Percentiles rank a stretch among this genome's conserved stretches.
These are phyloP conservation scores for Odontomachus brunneus DNA, from an alignment of 1,140 invertebrate species.

Conservation along the genomic window DNA sequence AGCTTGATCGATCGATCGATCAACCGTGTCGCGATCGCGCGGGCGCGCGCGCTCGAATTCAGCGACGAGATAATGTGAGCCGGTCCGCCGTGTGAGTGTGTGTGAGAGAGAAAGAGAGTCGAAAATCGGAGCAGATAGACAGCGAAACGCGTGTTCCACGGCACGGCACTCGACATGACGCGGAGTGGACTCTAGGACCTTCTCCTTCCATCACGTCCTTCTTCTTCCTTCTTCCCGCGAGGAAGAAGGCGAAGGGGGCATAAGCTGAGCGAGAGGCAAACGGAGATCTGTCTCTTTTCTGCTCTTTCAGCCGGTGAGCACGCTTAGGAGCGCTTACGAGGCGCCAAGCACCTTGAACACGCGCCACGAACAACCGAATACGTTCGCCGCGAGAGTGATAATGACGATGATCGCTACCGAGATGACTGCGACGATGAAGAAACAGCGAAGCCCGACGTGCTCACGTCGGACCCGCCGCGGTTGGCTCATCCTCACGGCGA, in stretches of 20 bases:
- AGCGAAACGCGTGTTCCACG: no score
- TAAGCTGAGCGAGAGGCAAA: neutral
- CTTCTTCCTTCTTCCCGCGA: neutral
- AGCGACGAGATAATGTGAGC: constrained; percentile 3
- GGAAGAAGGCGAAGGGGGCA: neutral
- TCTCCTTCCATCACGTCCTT: neutral
- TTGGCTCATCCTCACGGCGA: constrained; percentile 27
- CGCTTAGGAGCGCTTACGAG: no score
- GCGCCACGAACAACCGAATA: no score
- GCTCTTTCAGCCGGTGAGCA: no score
- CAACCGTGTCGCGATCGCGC: no score
- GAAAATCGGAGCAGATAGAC: no score
- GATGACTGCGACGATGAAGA: neutral
- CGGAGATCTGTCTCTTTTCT: no score
- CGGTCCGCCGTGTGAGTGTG: neutral
- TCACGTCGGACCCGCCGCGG: neutral
- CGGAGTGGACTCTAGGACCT: constrained; percentile 14
- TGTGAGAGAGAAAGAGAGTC: neutral
- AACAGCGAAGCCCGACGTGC: neutral
- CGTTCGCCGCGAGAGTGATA: no score
- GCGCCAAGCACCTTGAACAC: no score
- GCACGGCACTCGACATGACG: constrained; percentile 2
- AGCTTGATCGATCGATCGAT: no score
- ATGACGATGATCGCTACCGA: no score
- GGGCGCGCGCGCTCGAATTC: no score